Evolutionary conservation across 1,140 invertebrate species (phyloP), one percentile per base, ranked within the genome.

Genomic region (Pissodes strobi): DNA sequence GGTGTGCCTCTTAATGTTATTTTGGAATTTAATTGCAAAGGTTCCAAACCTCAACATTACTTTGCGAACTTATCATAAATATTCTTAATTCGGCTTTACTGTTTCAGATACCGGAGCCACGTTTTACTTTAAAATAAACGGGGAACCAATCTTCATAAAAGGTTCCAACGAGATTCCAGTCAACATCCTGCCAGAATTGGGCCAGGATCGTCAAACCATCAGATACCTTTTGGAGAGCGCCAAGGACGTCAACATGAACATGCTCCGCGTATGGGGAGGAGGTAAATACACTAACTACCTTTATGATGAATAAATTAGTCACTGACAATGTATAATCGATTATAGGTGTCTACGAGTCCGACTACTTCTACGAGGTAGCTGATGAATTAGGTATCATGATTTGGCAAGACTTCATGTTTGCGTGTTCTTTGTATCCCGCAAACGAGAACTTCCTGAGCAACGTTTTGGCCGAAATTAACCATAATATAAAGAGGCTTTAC

Each of bases 371-470:
- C 76, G 82, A 92, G 51, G 77, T 91, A 21, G 91, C 91, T 60
- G 92, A 95, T 72, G 82, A 88, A 69, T 79, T 89, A 18, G 93
- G 92, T 10, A 88, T 95, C 19, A 81, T 95, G 68, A 87, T 95
- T 37, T 94, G 93, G 92, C 91, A 95, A 80, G 95, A 99, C 79
- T 90, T 99, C 65, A 97, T 99, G 90, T 99, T 98, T 79, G 97
- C 97, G 0, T 98, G 95, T 76, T 85, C 90, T 4, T 91, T 99
- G 88, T 99, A 99, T 81, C 97, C 96, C 3, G 84, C 86, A 0
- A 85, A 86, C 53, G 63, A 60, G 13, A 27, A 63, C 22, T 72
- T 49, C 58, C 39, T 70, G n/a, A 49, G 43, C 8, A 69, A 69
- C 38, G 93, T 98, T 0, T 76, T 78, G 25, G 74, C 78, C 15